These are phyloP conservation scores for Tiliacea aurago DNA, from an alignment of 2,888 invertebrate genomes.

Conservation along the genomic window DNA sequence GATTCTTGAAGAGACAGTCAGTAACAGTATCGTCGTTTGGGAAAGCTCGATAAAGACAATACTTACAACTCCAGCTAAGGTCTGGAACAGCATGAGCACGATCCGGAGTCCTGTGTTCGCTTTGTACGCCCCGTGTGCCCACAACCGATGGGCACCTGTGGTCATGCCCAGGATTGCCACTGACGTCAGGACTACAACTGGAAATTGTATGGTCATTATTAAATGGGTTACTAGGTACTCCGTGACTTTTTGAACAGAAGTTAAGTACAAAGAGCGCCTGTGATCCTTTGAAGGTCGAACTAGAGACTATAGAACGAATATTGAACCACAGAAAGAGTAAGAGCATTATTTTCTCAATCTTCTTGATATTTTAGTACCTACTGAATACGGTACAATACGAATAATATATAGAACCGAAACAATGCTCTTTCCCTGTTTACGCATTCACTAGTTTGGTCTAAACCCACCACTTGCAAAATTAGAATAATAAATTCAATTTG, in stretches of 20 bases:
- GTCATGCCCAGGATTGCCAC: conserved; percentile 95
- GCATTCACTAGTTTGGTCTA: neutral
- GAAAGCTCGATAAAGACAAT: neutral
- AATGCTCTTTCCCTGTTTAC: neutral
- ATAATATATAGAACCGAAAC: too few relatives aligned
- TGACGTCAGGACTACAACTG: conserved; percentile 92
- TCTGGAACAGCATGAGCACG: conserved; percentile 95
- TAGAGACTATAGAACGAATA: too few relatives aligned
- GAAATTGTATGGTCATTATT: conserved; percentile 63
- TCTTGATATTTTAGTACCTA: too few relatives aligned
- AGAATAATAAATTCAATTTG: neutral
- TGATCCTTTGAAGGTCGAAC: neutral
- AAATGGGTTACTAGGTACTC: neutral
- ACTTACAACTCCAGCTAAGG: conserved; percentile 96
- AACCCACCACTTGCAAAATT: neutral
- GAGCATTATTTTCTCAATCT: neutral
- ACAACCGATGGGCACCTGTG: conserved; percentile 97
- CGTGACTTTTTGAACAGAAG: neutral
- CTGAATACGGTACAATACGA: too few relatives aligned
- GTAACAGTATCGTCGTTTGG: neutral
- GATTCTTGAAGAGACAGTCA: neutral
- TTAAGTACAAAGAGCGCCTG: neutral
- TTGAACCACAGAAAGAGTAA: neutral
- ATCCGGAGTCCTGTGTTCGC: conserved; percentile 93
- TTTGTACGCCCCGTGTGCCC: conserved; percentile 97